Base-by-base conservation (phyloP, 2,113 vertebrate species). In the Garra rufa region DNA sequence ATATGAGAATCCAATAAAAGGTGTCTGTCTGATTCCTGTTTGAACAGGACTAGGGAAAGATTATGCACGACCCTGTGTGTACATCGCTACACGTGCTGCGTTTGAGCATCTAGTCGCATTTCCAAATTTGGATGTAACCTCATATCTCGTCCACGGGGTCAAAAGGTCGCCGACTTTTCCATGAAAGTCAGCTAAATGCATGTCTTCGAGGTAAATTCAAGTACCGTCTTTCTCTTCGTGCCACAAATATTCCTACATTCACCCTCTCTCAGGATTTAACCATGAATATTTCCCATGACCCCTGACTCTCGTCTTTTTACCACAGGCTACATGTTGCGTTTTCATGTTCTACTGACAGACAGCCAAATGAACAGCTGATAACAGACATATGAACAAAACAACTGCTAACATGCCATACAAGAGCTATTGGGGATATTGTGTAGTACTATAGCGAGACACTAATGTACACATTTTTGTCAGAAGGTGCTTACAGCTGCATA, bases 241-340 rank as follows among this genome's bases (percentile, higher is more conserved):
- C 19, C 77, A 17, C 4, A 46, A 63, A 48, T 61, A 74, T 76
- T 55, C 28, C 34, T 65, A 30, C 17, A 43, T 77, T 65, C 78
- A 59, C 26, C 43, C 44, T 86, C 61, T 46, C 85, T 75, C 26
- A 81, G 48, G 83, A 89, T 46, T 41, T 43, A 65, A 74, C 73
- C 65, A 65, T 59, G 78, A 85, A 86, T 85, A 86, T 88, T 90
- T 90, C 88, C 85, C 89, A 87, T 83, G 88, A 86, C 89, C 89
- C 67, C 59, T 46, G 77, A 76, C 78, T 83, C 15, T 21, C 13
- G 57, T 70, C 43, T 34, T 81, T 34, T 77, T 43, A 7, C n/a
- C 74, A 81, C 46, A 46, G 10, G 59, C 80, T 81, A 30, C 74
- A 61, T 19, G 55, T 61, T 79, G 43, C 44, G 19, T 30, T 82